Percentiles rank a stretch among this genome's conserved stretches.
phyloP scores from a whole-genome alignment of 2,113 vertebrate genomes.

The Myiagra hebetior region DNA sequence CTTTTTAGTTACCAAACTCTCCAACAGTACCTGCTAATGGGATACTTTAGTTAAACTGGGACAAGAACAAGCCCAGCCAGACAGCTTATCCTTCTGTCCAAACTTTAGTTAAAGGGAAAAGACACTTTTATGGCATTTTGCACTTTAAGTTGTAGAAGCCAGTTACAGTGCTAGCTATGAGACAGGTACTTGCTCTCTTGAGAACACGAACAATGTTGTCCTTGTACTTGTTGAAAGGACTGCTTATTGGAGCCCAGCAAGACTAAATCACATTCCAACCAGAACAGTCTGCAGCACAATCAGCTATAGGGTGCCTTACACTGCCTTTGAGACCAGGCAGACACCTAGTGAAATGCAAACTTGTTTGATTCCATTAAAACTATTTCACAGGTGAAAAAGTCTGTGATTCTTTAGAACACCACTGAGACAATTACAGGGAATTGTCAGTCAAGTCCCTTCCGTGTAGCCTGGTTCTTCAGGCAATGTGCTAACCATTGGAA shows the following conservation, averaged over 20 bases:
- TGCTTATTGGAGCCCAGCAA: background rate
- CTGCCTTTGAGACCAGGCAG: background rate
- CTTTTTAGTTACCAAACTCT: background rate
- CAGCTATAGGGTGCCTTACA: background rate
- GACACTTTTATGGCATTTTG: background rate
- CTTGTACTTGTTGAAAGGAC: background rate
- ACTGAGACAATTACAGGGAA: background rate
- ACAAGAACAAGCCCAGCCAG: background rate
- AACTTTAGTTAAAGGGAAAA: slow-evolving; percentile 24
- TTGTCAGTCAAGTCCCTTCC: background rate
- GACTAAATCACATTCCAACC: background rate
- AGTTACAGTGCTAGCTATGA: background rate
- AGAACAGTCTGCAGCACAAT: background rate
- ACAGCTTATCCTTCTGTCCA: background rate
- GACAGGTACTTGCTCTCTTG: background rate
- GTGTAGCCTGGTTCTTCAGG: background rate
- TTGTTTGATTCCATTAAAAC: background rate
- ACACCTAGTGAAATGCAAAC: background rate
- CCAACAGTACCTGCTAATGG: background rate
- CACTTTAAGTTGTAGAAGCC: background rate
- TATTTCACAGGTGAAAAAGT: background rate
- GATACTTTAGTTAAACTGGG: slow-evolving; percentile 1
- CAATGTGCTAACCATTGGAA: background rate
- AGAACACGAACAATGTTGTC: background rate
- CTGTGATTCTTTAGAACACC: background rate